Evolutionary conservation across 2,888 invertebrate genomes (phyloP), one percentile per base, ranked within the genome.

Genomic region (Volucella zonaria): DNA sequence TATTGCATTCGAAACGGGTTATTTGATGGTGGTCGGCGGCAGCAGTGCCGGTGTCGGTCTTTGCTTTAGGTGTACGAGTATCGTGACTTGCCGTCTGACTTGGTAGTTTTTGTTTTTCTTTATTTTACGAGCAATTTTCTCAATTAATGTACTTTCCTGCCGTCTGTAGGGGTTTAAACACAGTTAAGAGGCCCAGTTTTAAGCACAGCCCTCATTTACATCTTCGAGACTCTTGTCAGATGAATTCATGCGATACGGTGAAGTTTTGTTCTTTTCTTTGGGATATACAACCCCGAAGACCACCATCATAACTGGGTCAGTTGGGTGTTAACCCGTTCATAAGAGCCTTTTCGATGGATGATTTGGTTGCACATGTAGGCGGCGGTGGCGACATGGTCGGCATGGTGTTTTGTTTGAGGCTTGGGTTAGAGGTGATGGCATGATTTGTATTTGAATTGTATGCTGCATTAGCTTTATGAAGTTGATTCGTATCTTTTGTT

Each of bases 331-430:
- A 59, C 73, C 77, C 80, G 31, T 59, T 64, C 74, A 59, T 64
- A 70, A 82, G 74, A 75, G 61, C 58, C 73, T 61, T 71, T 85
- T 73, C 77, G 81, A 58, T 67, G 73, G 85, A 81, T 81, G 81
- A 76, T 61, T 85, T 76, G 59, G 52, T 61, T 49, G 38, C 54
- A 45, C 11, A 18, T 64, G 56, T 18, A 52, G 31, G 31, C 31
- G 31, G 6, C 31, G 31, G 6, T 49, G 71, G 49, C 64, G 70
- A 71, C 52, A 40, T 38, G 15, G 54, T 73, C 47, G 38, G 56
- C 47, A n/a, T 11, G 42, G 23, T 11, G 49, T 45, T 14, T 15
- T 52, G 15, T 42, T 61, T 8, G 31, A 38, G 49, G 67, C 70
- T 75, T 56, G n/a, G 56, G 66, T 31, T 31, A 76, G 54, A 67